These are phyloP conservation scores for Zaprionus kolodkinae DNA, from an alignment of 1,140 invertebrate genomes.

Conservation along the genomic window DNA sequence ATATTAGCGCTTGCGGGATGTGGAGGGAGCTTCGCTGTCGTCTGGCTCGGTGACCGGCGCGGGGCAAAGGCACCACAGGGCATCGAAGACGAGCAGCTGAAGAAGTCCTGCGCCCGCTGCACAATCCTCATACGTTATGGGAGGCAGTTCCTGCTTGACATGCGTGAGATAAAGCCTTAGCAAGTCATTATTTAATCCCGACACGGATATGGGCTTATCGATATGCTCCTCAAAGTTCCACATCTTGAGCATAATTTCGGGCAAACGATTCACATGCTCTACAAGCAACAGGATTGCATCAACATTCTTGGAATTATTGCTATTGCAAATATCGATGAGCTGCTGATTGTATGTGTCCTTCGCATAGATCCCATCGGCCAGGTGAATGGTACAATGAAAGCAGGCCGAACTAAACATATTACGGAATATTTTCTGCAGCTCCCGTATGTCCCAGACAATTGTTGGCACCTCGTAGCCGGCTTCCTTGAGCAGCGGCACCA, in stretches of 20 bases:
- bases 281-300: constrained; percentile 12
- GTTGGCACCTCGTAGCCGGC: constrained; percentile 8
- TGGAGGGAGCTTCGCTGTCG: neutral
- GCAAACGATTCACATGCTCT: constrained; percentile 30
- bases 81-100: constrained; percentile 39
- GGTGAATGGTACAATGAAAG: constrained; percentile 20
- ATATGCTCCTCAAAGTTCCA: constrained; percentile 35
- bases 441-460: constrained; percentile 7
- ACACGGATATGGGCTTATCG: constrained; percentile 24
- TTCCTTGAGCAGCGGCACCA: constrained; percentile 11
- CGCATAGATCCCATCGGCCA: constrained; percentile 2
- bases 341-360: constrained; percentile 21
- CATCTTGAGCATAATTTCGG: constrained; percentile 18
- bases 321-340: constrained; percentile 18
- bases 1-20: neutral
- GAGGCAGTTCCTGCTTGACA: constrained; percentile 25
- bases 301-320: constrained; percentile 30
- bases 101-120: constrained; percentile 32
- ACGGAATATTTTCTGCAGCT: constrained; percentile 23
- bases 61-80: constrained; percentile 20
- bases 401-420: constrained; percentile 34
- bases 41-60: constrained; percentile 1
- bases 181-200: constrained; percentile 17
- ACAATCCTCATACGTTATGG: constrained; percentile 40
- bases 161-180: constrained; percentile 17